These are phyloP conservation scores for Margarornis squamiger DNA, from an alignment of 2,797 vertebrate species.

Conservation along the genomic window DNA sequence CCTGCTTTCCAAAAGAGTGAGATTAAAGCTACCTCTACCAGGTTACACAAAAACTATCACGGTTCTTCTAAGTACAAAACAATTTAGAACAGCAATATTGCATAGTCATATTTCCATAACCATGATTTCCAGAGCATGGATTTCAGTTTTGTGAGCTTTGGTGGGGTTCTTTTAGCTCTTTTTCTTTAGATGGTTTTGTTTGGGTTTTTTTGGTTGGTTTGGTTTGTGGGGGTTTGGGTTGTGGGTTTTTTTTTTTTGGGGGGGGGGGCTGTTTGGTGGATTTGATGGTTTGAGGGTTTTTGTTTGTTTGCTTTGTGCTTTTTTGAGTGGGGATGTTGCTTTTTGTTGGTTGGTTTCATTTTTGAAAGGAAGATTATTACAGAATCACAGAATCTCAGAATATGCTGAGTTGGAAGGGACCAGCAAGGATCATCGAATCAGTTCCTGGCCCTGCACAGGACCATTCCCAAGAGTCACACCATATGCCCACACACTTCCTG, in stretches of 20 bases:
- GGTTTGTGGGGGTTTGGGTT: too few relatives aligned
- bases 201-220: too few relatives aligned
- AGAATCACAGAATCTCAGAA: background rate
- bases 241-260: too few relatives aligned
- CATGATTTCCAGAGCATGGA: background rate
- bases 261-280: background rate
- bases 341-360: background rate
- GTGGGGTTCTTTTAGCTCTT: background rate
- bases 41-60: background rate
- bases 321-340: rapidly evolving
- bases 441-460: background rate
- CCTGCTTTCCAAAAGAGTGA: background rate
- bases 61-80: background rate
- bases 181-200: background rate
- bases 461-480: background rate
- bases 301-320: background rate
- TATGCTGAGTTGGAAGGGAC: background rate
- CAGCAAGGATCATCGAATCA: background rate
- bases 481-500: background rate
- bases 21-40: background rate
- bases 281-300: background rate
- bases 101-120: background rate
- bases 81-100: background rate
- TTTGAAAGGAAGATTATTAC: background rate
- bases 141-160: background rate